Base-by-base conservation (phyloP, 1,140 invertebrate species). In the Oscheius sp. region DNA sequence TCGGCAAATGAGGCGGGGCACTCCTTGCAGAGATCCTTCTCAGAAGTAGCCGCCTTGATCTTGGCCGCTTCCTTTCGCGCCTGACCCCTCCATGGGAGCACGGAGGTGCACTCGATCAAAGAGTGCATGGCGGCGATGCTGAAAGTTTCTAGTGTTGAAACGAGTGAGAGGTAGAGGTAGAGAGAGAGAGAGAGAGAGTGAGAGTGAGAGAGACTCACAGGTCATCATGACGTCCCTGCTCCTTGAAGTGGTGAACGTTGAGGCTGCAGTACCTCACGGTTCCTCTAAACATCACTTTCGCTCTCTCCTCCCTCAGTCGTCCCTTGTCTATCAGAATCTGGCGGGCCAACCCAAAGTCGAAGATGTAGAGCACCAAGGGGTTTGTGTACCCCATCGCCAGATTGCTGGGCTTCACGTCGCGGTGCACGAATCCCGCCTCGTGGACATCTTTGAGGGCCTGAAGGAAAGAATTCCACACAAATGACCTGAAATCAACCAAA, bases 231-330 rank as follows among this genome's bases (percentile, higher is more conserved):
- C 61, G n/a, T 49, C 38, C 46, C 31, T 15, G 72, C 67, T 74
- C 89, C 85, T 94, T 94, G 87, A 97, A 98, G 84, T 94, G 93
- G 85, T 98, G 96, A 58, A 95, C 95, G 89, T 97, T 98, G 31
- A 98, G 91, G 23, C 94, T 97, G 61, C 96, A 96, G 87, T 99
- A 99, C 35, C 96, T 90, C 13, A 99, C 95, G 36, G 96, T 99
- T 78, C 95, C 96, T 79, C 96, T 88, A 61, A 80, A 80, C 15
- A 31, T 28, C 3, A 62, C 59, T 31, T 32, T 2, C n/a, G 26
- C 10, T 10, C 15, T 10, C 13, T 58, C 52, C 23, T 82, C 77
- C 4, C 78, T 63, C 18, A 79, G 70, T n/a, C 59, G 52, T 35
- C 46, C 45, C 31, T 77, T 78, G 20, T 42, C 73, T 1, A 63